A percentile compares a stretch with the other conserved stretches of the same genome.
Evolutionary conservation across 2,797 vertebrate species (phyloP).

Genomic region (Otolemur crassicaudatus): DNA sequence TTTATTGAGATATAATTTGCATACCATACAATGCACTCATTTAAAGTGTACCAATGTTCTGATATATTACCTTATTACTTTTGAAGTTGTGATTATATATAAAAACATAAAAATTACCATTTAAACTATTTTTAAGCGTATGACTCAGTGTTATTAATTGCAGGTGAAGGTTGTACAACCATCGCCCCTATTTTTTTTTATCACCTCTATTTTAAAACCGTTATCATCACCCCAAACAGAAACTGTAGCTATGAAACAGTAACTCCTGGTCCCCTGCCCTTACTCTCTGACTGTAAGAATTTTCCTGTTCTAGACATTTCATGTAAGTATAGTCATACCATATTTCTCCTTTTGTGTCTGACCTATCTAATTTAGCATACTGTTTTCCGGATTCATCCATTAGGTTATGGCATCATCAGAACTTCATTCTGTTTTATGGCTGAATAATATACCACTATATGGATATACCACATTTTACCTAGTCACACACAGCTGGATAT

Average conservation of each 20-base stretch:
- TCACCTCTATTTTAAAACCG: not conserved
- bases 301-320: conserved; percentile 1
- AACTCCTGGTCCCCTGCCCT: not conserved
- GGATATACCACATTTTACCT: not conserved
- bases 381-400: not conserved
- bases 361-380: not conserved
- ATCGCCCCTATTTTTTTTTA: not conserved
- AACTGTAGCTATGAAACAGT: not conserved
- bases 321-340: not conserved
- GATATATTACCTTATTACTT: not conserved
- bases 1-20: not conserved
- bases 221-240: not conserved
- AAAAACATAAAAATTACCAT: not conserved
- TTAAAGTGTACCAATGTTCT: not conserved
- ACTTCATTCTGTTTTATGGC: not conserved
- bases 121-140: not conserved
- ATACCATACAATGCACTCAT: not conserved
- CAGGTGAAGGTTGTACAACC: not conserved
- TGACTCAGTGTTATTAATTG: not conserved
- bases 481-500: not conserved
- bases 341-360: not conserved
- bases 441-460: not conserved
- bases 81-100: not conserved
- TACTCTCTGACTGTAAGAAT: not conserved
- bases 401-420: not conserved